phyloP scores from a whole-genome alignment of 1,140 invertebrate species.

The Drosophila albomicans region DNA sequence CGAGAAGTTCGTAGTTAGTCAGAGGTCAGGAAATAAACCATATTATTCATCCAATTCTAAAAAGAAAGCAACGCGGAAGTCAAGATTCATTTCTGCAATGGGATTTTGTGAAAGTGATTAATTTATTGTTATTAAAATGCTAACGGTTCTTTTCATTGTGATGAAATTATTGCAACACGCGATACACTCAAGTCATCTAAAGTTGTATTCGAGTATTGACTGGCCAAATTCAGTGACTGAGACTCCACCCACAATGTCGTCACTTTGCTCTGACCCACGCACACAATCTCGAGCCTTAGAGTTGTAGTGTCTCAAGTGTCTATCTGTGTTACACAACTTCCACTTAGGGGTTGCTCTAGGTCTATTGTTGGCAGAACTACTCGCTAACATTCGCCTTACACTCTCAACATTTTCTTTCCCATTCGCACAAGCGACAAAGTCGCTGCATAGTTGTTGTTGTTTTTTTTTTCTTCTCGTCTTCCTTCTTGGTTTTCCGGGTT shows the following conservation, averaged over 20 bases:
- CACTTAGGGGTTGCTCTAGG: constrained; percentile 74
- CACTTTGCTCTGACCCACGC: constrained; percentile 25
- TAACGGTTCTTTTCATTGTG: not conserved
- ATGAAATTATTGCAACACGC: constrained; percentile 28
- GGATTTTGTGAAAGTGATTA: not conserved
- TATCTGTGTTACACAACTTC: constrained; percentile 49
- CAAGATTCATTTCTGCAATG: not conserved
- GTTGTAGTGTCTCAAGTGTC: constrained; percentile 64
- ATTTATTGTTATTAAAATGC: not conserved
- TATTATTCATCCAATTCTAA: not conserved
- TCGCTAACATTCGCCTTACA: constrained; percentile 58
- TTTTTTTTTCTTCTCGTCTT: constrained; percentile 48
- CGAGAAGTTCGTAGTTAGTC: not conserved
- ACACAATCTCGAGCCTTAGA: constrained; percentile 20
- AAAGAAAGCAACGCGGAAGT: not conserved
- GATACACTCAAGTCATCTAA: not conserved
- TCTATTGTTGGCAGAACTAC: constrained; percentile 74
- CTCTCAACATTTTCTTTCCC: constrained; percentile 42
- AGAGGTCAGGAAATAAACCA: not conserved
- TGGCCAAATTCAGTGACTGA: constrained; percentile 14
- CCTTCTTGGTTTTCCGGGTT: constrained; percentile 70
- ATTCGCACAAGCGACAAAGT: constrained; percentile 42
- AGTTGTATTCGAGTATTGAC: not conserved
- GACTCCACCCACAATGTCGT: constrained; percentile 64
- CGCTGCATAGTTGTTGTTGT: constrained; percentile 28